phyloP scores from a whole-genome alignment of 2,888 invertebrate species.

The Oscheius sp. region DNA sequence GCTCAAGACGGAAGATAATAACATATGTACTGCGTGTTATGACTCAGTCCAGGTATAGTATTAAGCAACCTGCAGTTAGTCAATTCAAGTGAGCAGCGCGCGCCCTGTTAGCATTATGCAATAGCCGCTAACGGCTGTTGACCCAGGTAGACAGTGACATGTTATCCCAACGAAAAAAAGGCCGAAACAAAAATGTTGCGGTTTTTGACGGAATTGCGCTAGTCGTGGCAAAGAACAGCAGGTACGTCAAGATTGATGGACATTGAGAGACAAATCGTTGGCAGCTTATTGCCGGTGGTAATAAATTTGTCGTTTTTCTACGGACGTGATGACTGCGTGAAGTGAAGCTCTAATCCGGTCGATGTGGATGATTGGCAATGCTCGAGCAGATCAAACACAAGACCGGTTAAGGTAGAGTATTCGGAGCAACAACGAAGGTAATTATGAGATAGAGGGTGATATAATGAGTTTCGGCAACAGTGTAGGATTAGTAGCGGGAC shows the following conservation, averaged over 20 bases:
- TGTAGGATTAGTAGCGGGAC: constrained; percentile 17
- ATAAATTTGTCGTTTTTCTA: constrained; percentile 10
- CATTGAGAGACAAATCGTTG: constrained; percentile 24
- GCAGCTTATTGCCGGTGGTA: constrained; percentile 10
- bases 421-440: constrained; percentile 11
- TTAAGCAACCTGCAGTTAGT: background rate
- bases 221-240: constrained; percentile 19
- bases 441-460: constrained; percentile 9
- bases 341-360: constrained; percentile 27
- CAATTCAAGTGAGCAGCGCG: background rate
- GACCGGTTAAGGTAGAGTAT: constrained; percentile 13
- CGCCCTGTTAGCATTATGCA: constrained; percentile 16
- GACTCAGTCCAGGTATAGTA: constrained; percentile 7
- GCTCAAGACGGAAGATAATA: constrained; percentile 21
- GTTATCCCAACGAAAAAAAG: background rate
- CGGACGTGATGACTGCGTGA: constrained; percentile 2
- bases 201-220: constrained; percentile 19
- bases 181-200: constrained; percentile 4
- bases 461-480: constrained; percentile 26
- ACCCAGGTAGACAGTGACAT: background rate
- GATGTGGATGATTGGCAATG: constrained; percentile 14
- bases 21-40: constrained; percentile 14
- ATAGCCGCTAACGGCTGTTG: constrained; percentile 17
- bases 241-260: constrained; percentile 25
- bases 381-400: constrained; percentile 25